Evolutionary conservation across 64 coral and sea anemone species (phyloP).

Genomic region (Pocillopora damicornis): DNA sequence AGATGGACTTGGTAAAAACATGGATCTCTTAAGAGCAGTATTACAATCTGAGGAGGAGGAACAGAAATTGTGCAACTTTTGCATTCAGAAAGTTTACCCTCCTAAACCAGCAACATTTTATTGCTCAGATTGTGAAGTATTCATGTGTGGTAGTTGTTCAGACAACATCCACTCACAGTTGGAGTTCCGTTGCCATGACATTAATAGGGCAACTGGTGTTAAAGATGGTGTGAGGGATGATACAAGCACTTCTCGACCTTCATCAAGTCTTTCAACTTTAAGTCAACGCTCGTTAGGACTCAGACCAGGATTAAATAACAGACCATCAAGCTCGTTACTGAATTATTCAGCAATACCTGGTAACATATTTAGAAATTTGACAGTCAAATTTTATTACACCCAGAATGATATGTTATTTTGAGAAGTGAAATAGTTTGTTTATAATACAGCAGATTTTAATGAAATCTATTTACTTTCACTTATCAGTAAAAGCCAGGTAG

Average conservation of each 20-base stretch:
- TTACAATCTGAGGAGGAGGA: slow-evolving; percentile 71
- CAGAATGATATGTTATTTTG: too few species aligned
- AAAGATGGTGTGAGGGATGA: background rate
- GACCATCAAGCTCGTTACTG: slow-evolving; percentile 56
- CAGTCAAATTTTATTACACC: background rate
- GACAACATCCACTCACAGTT: slow-evolving; percentile 94
- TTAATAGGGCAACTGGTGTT: slow-evolving; percentile 62
- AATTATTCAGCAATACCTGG: slow-evolving; percentile 79
- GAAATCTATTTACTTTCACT: too few species aligned
- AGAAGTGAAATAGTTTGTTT: too few species aligned
- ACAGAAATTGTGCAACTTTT: slow-evolving; percentile 90
- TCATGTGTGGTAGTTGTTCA: slow-evolving; percentile 81
- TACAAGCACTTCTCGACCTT: slow-evolving; percentile 24
- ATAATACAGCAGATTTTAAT: too few species aligned
- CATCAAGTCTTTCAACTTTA: slow-evolving; percentile 36
- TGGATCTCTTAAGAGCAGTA: slow-evolving; percentile 71
- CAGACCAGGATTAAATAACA: slow-evolving; percentile 11
- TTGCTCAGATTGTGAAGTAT: slow-evolving; percentile 87
- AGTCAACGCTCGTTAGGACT: slow-evolving; percentile 15
- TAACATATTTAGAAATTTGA: background rate
- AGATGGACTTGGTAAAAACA: slow-evolving; percentile 74
- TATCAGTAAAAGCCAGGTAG: too few species aligned
- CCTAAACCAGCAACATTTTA: slow-evolving; percentile 79
- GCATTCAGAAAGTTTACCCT: slow-evolving; percentile 86
- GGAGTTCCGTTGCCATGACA: slow-evolving; percentile 85